Evolutionary conservation across 2,113 vertebrate genomes (phyloP).

Genomic region (Sula dactylatra): DNA sequence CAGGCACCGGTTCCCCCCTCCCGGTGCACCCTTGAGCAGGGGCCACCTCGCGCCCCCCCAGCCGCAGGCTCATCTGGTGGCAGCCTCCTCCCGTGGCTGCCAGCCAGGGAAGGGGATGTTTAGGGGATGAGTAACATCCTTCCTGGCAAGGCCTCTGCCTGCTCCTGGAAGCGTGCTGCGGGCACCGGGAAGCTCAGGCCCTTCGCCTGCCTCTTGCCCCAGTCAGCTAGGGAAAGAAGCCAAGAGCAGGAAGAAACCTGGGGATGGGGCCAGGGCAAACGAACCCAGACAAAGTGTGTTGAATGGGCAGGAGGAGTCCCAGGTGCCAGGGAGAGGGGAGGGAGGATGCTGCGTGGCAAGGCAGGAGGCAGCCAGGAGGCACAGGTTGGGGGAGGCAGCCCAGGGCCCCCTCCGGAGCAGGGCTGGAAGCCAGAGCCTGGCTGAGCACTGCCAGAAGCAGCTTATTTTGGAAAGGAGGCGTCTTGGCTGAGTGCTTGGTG

Average conservation of each 20-base stretch:
- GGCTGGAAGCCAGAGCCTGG: constrained; percentile 15
- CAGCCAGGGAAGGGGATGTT: constrained; percentile 47
- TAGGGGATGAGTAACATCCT: constrained; percentile 71
- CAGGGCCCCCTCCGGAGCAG: neutral
- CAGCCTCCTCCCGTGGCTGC: constrained; percentile 27
- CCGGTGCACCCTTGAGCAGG: neutral
- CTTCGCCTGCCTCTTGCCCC: neutral
- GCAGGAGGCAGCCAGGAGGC: constrained; percentile 12
- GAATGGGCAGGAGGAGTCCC: neutral
- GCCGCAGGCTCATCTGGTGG: neutral
- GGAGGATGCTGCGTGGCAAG: constrained; percentile 11
- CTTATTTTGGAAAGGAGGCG: constrained; percentile 37
- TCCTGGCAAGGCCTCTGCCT: constrained; percentile 50
- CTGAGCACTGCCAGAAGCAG: neutral
- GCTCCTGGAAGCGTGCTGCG: constrained; percentile 5
- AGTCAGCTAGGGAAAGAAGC: neutral
- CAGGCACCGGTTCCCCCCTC: neutral
- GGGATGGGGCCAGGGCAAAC: neutral
- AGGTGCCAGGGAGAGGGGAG: neutral
- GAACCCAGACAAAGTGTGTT: neutral
- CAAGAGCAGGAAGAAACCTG: neutral
- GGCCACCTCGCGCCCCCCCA: neutral
- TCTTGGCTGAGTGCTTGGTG: neutral
- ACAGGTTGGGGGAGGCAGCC: constrained; percentile 28
- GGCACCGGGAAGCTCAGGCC: constrained; percentile 3